A percentile compares a stretch with the other conserved stretches of the same genome.
phyloP scores from a whole-genome alignment of 2,888 invertebrate species.

The Melipona beecheii region DNA sequence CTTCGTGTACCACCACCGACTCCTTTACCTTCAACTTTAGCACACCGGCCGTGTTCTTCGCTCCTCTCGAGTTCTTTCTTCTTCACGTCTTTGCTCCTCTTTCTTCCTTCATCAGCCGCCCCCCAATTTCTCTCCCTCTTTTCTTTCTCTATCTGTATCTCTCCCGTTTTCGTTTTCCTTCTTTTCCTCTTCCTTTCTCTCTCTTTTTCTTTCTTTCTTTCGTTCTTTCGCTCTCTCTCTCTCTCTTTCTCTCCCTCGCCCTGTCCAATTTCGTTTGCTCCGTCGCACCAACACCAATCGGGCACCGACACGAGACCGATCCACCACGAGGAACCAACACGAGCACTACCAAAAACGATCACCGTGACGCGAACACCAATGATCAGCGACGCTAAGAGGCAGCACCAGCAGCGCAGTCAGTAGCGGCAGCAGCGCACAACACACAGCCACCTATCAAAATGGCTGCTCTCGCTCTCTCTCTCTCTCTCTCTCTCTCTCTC shows the following conservation, averaged over 20 bases:
- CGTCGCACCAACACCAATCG: conserved; percentile 31
- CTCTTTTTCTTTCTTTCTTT: conserved; percentile 49
- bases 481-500: conserved; percentile 6
- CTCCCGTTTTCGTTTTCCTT: not conserved
- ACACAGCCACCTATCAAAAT: conserved; percentile 80
- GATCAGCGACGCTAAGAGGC: conserved; percentile 57
- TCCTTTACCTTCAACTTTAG: conserved; percentile 28
- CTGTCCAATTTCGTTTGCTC: conserved; percentile 6
- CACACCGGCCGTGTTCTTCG: conserved; percentile 37
- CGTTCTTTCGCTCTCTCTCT: conserved; percentile 39
- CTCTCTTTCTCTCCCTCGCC: conserved; percentile 9
- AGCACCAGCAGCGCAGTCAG: conserved; percentile 62
- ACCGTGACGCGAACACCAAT: conserved; percentile 55
- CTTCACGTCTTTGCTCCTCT: not conserved
- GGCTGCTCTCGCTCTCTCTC: conserved; percentile 74
- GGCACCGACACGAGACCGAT: conserved; percentile 48
- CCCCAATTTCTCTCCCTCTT: not conserved
- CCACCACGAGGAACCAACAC: conserved; percentile 56
- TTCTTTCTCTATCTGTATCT: conserved; percentile 40
- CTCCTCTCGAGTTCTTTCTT: conserved; percentile 17
- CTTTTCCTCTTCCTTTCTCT: conserved; percentile 41
- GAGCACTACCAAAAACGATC: conserved; percentile 60
- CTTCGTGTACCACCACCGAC: conserved; percentile 11
- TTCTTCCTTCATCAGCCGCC: not conserved
- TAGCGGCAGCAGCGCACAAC: conserved; percentile 72